Conservation (phyloP, 2,113 vertebrate species). For the Lota lota region DNA sequence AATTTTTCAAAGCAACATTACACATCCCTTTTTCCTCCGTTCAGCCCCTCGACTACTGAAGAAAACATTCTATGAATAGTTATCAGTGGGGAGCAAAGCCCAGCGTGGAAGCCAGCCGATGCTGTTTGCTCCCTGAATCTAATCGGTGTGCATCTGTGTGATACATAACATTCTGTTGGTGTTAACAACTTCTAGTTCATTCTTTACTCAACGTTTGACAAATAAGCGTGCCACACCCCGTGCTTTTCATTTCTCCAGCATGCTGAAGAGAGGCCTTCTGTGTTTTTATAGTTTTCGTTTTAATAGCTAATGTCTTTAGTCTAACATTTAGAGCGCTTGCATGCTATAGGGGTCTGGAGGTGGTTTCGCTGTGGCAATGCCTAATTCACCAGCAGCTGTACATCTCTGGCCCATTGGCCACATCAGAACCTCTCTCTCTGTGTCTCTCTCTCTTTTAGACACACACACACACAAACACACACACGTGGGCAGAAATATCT, state of each 20-base stretch:
- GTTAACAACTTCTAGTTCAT: slow-evolving; percentile 23
- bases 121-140: neutral
- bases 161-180: slow-evolving; percentile 2
- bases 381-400: slow-evolving; percentile 53
- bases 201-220: slow-evolving; percentile 1
- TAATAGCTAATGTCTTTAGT: slow-evolving; percentile 26
- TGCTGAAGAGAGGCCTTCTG: slow-evolving; percentile 18
- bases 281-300: slow-evolving; percentile 8
- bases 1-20: neutral
- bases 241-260: slow-evolving; percentile 8
- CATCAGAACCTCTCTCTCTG: slow-evolving; percentile 36
- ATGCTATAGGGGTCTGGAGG: slow-evolving; percentile 45
- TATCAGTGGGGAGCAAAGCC: neutral
- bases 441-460: too few species aligned
- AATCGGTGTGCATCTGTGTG: slow-evolving; percentile 1
- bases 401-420: slow-evolving; percentile 52
- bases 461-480: too few species aligned
- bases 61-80: neutral
- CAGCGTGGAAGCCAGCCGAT: too few species aligned
- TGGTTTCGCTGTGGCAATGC: slow-evolving; percentile 52
- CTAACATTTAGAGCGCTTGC: slow-evolving; percentile 37
- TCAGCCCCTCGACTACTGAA: neutral
- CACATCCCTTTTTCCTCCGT: neutral
- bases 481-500: slow-evolving; percentile 19
- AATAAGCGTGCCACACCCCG: neutral